Percentiles rank a stretch among this genome's conserved stretches.
phyloP scores from a whole-genome alignment of 2,113 vertebrate species.

The Jaculus jaculus region DNA sequence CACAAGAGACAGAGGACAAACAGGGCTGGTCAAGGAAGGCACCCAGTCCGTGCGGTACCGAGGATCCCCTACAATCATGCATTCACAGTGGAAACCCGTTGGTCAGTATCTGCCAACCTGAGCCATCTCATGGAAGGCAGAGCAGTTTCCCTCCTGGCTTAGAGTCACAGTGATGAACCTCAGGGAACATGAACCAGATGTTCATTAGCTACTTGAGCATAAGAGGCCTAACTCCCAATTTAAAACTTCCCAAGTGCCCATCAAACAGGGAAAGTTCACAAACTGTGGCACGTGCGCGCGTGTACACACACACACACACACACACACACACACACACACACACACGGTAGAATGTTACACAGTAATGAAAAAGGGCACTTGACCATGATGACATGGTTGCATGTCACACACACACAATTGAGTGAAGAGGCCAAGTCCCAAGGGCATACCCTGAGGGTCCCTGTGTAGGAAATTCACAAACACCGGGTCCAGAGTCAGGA shows the following conservation, averaged over 20 bases:
- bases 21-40: too few species aligned
- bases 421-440: not conserved
- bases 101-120: not conserved
- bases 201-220: not conserved
- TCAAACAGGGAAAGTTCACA: too few species aligned
- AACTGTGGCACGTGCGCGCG: too few species aligned
- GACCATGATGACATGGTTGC: rapidly evolving
- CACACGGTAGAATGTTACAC: not conserved
- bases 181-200: not conserved
- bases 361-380: not conserved
- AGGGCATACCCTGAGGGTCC: rapidly evolving
- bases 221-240: not conserved
- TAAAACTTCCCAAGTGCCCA: not conserved
- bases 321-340: too few species aligned
- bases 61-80: rapidly evolving
- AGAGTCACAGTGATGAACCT: too few species aligned
- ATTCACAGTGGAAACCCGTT: not conserved
- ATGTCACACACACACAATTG: not conserved
- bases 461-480: rapidly evolving
- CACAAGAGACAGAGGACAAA: not conserved
- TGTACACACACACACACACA: too few species aligned
- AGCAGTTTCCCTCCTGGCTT: not conserved
- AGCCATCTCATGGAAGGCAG: rapidly evolving
- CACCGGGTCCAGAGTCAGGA: not conserved
- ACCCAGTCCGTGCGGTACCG: not conserved